Evolutionary conservation across 1,140 invertebrate species (phyloP).

Genomic region (Zaprionus nigranus): DNA sequence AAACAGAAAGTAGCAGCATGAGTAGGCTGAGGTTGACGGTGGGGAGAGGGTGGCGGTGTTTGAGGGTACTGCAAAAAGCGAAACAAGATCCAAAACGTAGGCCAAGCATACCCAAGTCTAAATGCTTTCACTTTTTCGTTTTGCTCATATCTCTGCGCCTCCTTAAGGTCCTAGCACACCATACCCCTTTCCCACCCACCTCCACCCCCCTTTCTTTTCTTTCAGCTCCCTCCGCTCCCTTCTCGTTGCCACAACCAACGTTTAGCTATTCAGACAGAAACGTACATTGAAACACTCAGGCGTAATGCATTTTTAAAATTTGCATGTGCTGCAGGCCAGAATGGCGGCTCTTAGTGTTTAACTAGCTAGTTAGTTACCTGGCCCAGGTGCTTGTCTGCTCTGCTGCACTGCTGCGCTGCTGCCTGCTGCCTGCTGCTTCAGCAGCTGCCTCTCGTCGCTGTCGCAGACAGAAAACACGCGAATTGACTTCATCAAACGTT

Average conservation of each 20-base stretch:
- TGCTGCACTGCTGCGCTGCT: not conserved
- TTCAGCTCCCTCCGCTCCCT: not conserved
- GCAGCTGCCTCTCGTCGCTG: slow-evolving; percentile 3
- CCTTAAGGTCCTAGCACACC: slow-evolving; percentile 6
- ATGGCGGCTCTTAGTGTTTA: slow-evolving; percentile 68
- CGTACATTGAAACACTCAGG: slow-evolving; percentile 63
- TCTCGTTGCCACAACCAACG: not conserved
- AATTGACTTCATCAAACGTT: slow-evolving; percentile 46
- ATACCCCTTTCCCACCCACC: not conserved
- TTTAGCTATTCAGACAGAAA: slow-evolving; percentile 22
- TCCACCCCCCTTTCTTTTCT: not conserved
- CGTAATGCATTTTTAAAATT: slow-evolving; percentile 78
- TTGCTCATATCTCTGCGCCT: slow-evolving; percentile 32
- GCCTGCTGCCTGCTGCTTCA: not conserved
- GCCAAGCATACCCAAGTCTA: slow-evolving; percentile 46
- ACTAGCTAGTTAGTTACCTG: slow-evolving; percentile 69
- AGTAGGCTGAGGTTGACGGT: not conserved
- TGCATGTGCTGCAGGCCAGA: slow-evolving; percentile 61
- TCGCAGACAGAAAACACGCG: slow-evolving; percentile 32
- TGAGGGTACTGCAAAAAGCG: not conserved
- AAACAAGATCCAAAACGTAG: slow-evolving; percentile 5
- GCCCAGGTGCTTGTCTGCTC: slow-evolving; percentile 25
- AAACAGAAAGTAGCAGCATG: slow-evolving; percentile 9
- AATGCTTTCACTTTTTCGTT: slow-evolving; percentile 41
- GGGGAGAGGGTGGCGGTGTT: not conserved